Percentiles rank a stretch among this genome's conserved stretches.
Evolutionary conservation across 2,113 vertebrate species (phyloP).

Genomic region (Corvus moneduloides): DNA sequence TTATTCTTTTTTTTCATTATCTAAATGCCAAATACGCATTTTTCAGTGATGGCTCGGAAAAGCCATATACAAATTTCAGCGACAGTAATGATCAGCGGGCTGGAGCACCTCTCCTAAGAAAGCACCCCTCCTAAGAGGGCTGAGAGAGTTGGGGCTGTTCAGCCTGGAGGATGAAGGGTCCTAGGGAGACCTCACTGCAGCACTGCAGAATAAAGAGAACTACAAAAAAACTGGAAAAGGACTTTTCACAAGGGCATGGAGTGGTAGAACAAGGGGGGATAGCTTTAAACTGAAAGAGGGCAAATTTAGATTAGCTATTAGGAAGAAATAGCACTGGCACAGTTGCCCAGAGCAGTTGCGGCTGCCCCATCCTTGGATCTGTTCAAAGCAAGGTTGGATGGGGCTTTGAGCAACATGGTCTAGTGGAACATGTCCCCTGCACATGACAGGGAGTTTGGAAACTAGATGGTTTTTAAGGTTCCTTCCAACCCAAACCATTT

Average conservation of each 20-base stretch:
- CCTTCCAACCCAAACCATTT: neutral
- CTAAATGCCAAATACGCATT: neutral
- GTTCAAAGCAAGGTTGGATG: neutral
- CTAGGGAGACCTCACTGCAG: accelerated
- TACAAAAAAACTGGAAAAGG: neutral
- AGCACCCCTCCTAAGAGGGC: neutral
- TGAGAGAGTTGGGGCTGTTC: neutral
- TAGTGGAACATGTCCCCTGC: neutral
- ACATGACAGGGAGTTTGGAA: neutral
- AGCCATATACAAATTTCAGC: neutral
- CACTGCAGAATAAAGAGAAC: neutral
- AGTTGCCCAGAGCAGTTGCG: neutral
- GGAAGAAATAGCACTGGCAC: neutral
- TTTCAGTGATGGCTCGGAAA: neutral
- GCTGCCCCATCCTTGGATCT: neutral
- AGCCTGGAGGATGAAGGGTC: neutral
- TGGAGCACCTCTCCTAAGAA: neutral
- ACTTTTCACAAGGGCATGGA: neutral
- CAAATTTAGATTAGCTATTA: neutral
- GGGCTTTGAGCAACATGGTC: neutral
- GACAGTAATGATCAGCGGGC: neutral
- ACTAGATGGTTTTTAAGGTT: neutral
- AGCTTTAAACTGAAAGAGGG: neutral
- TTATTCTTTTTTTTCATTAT: neutral
- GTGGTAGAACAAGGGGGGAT: neutral